Conservation (phyloP, 2,888 invertebrate genomes). For the Cosmia trapezina region DNA sequence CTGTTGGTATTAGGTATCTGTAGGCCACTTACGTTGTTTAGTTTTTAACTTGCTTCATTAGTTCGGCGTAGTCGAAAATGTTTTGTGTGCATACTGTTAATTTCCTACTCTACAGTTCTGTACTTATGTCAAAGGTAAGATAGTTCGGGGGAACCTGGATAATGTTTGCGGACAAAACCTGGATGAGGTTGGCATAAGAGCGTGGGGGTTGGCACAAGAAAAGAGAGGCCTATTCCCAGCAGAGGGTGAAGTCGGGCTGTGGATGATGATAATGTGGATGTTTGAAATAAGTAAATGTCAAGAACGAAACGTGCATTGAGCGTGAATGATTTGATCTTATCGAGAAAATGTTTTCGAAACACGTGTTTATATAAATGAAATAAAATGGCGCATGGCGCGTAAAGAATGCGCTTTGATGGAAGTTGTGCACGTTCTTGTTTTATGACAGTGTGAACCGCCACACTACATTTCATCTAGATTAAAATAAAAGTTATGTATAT, state of each 20-base stretch:
- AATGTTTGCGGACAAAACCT: no score
- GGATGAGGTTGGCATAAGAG: no score
- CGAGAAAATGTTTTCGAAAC: constrained; percentile 1
- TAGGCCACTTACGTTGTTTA: constrained; percentile 26
- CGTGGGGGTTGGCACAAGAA: no score
- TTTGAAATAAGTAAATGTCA: constrained; percentile 12
- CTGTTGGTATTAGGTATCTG: constrained; percentile 42
- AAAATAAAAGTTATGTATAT: constrained; percentile 35
- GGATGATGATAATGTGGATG: no score
- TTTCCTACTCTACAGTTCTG: constrained; percentile 2
- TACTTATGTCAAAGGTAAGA: constrained; percentile 16
- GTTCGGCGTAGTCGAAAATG: constrained; percentile 14
- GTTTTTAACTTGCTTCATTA: constrained; percentile 41
- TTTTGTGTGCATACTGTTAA: constrained; percentile 13
- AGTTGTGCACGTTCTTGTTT: constrained; percentile 11
- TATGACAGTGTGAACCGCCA: constrained; percentile 6
- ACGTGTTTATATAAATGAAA: constrained; percentile 15
- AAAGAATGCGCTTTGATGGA: constrained; percentile 3
- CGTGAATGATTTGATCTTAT: constrained; percentile 14
- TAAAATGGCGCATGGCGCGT: constrained; percentile 1
- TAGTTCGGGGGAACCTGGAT: not conserved
- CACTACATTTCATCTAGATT: constrained; percentile 5
- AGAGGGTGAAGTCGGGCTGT: no score
- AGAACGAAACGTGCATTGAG: not conserved
- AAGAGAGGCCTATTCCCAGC: no score